A percentile compares a stretch with the other conserved stretches of the same genome.
phyloP scores from a whole-genome alignment of 2,113 vertebrate species.

The Holacanthus passer region DNA sequence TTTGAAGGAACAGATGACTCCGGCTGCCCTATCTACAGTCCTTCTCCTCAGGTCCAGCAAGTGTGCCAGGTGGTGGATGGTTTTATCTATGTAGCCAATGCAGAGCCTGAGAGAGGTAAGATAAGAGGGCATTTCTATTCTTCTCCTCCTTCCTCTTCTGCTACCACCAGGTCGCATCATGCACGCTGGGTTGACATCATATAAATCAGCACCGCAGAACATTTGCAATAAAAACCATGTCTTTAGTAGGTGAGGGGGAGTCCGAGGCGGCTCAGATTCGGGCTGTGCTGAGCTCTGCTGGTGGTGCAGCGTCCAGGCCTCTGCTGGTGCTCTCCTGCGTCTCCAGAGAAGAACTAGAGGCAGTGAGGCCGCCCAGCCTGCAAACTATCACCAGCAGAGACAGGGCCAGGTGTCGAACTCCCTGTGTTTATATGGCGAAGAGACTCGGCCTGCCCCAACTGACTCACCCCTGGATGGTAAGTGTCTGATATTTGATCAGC shows the following conservation, averaged over 20 bases:
- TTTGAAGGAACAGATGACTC: slow-evolving; percentile 80
- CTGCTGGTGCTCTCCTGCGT: slow-evolving; percentile 92
- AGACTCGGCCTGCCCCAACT: slow-evolving; percentile 87
- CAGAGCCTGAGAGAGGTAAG: slow-evolving; percentile 89
- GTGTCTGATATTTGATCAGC: neutral
- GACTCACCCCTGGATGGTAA: slow-evolving; percentile 93
- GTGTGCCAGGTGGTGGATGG: slow-evolving; percentile 92
- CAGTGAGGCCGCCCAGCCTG: neutral
- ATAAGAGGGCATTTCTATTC: neutral
- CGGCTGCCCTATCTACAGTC: slow-evolving; percentile 76
- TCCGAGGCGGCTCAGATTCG: slow-evolving; percentile 87
- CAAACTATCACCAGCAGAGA: neutral
- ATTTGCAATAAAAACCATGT: neutral
- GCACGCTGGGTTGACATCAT: neutral
- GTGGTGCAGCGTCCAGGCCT: slow-evolving; percentile 84
- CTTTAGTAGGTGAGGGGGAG: slow-evolving; percentile 76
- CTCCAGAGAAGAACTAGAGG: slow-evolving; percentile 76
- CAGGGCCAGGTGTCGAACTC: slow-evolving; percentile 77
- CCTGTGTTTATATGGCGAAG: slow-evolving; percentile 90
- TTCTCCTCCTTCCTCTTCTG: neutral
- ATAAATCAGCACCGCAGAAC: neutral
- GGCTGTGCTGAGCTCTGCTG: slow-evolving; percentile 87
- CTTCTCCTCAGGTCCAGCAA: slow-evolving; percentile 90
- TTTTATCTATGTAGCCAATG: slow-evolving; percentile 96
- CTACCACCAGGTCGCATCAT: neutral